Conservation (phyloP, 2,113 vertebrate species). For the crab-eating macaque (Macaca fascicularis) region T2T-MFA8v1.1 NC_088388.1:26443501-26444000, state of each 20-base stretch:
- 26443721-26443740: slow-evolving; percentile 38
- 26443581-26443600: slow-evolving; percentile 81
- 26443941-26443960: no score
- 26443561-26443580: slow-evolving; percentile 77
- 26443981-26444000: no score
- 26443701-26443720: slow-evolving; percentile 54
- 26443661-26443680: slow-evolving; percentile 68
- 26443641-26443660: slow-evolving; percentile 73
- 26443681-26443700: slow-evolving; percentile 62
- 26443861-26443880: background rate
- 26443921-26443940: no score
- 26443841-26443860: background rate
- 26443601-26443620: slow-evolving; percentile 76
- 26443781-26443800: slow-evolving; percentile 45
- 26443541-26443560: slow-evolving; percentile 58
- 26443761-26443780: slow-evolving; percentile 64
- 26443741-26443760: slow-evolving; percentile 55
- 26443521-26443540: slow-evolving; percentile 70
- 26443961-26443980: no score
- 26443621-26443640: slow-evolving; percentile 84
- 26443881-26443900: no score
- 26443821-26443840: slow-evolving; percentile 25
- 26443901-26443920: no score
- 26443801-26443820: slow-evolving; percentile 43
- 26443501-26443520: slow-evolving; percentile 58